Evolutionary conservation across 1,140 invertebrate species (phyloP).

Genomic region (Trichoplusia ni): DNA sequence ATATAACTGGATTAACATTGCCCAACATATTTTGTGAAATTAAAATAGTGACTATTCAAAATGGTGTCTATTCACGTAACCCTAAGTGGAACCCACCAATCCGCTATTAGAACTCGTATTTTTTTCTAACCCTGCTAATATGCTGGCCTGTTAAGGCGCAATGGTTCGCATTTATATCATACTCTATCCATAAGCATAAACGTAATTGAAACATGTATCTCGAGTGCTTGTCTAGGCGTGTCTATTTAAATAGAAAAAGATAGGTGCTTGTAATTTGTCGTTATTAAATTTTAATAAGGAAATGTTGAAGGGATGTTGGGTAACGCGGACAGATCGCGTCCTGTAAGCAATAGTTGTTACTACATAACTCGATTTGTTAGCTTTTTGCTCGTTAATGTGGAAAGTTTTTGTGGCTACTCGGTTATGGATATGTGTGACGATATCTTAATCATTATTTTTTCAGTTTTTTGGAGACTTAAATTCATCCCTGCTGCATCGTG

Average conservation of each 20-base stretch:
- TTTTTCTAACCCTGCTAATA: slow-evolving; percentile 62
- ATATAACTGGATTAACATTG: too few species aligned
- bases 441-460: too few species aligned
- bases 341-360: neutral
- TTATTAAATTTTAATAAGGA: slow-evolving; percentile 22
- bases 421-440: too few species aligned
- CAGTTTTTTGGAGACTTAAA: too few species aligned
- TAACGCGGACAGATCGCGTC: neutral
- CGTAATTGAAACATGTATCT: slow-evolving; percentile 65
- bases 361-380: neutral
- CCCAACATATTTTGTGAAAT: too few species aligned
- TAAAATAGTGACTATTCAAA: too few species aligned
- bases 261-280: slow-evolving; percentile 29
- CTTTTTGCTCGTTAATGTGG: too few species aligned
- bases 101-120: slow-evolving; percentile 42
- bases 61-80: slow-evolving; percentile 7
- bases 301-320: slow-evolving; percentile 15
- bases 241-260: slow-evolving; percentile 46
- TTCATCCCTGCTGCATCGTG: too few species aligned
- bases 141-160: slow-evolving; percentile 56
- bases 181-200: slow-evolving; percentile 48
- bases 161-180: slow-evolving; percentile 61
- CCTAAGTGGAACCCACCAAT: slow-evolving; percentile 44
- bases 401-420: too few species aligned
- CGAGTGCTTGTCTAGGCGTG: slow-evolving; percentile 37